Evolutionary conservation across 2,113 vertebrate species (phyloP), one percentile per base, ranked within the genome.

Genomic region (Phycodurus eques): DNA sequence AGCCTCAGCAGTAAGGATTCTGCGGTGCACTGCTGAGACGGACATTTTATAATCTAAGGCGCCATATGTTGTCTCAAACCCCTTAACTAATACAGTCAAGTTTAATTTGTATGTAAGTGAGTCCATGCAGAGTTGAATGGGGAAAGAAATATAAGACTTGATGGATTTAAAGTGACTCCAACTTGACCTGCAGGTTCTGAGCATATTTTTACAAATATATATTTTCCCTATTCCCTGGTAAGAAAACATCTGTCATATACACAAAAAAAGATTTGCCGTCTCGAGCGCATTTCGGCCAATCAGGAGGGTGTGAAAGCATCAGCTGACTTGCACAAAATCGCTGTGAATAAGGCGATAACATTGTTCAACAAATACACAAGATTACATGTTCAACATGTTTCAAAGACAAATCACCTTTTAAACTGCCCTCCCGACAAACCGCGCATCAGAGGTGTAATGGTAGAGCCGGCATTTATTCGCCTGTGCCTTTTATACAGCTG

Each of bases 11-110:
- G 65, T 81, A 77, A 80, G 44, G 5, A 39, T 33, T 76, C 67
- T 49, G 67, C 20, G 71, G 79, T 67, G 19, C 80, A 75, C 83
- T 71, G 83, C 85, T 84, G 88, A 89, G 78, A 62, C 72, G 51
- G 76, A 79, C 71, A 13, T 82, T 90, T 87, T 70, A 87, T 90
- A 89, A 92, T 92, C 88, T 86, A 67, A 60, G 76, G 72, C 67
- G 71, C 88, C 90, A 91, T 92, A 90, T 91, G 90, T 86, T 77
- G 81, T 82, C 83, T 85, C 67, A 43, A 44, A 83, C 72, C 76
- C 53, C 59, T 53, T 62, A 43, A 74, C 81, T 83, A 87, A 83
- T 75, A 13, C 44, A 80, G n/a, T 47, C 56, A 27, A 10, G 57
- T 82, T 77, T 46, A 70, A 80, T 85, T 86, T 80, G 61, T 47